Percentiles rank a stretch among this genome's conserved stretches.
These are phyloP conservation scores for Apostichopus japonicus DNA, from an alignment of 35 echinoderm and acorn worm species.

Conservation along the genomic window DNA sequence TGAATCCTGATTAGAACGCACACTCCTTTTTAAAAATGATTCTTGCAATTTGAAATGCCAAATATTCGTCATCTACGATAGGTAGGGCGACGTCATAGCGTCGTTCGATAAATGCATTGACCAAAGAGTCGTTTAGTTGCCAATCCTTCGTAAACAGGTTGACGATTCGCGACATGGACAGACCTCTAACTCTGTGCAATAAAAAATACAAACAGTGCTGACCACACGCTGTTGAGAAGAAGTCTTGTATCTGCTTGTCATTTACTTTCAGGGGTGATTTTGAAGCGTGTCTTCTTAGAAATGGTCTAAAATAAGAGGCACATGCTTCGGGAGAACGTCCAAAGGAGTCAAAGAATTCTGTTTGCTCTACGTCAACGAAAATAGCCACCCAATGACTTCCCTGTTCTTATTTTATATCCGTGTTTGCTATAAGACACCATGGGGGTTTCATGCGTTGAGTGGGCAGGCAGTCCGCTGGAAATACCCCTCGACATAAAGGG, in stretches of 20 bases:
- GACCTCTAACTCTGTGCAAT: constrained; percentile 18
- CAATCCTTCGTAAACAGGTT: not conserved
- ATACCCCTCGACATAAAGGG: too few species aligned
- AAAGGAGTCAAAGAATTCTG: too few species aligned
- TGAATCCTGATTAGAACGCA: too few species aligned
- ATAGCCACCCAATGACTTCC: too few species aligned
- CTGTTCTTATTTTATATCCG: too few species aligned
- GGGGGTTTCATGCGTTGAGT: too few species aligned
- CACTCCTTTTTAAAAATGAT: not conserved
- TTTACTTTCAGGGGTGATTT: not conserved
- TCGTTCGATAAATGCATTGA: constrained; percentile 25
- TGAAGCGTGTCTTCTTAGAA: constrained; percentile 27
- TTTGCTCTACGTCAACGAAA: too few species aligned
- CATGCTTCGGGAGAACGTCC: constrained; percentile 13
- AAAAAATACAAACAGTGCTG: constrained; percentile 26
- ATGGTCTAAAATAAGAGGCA: constrained; percentile 48
- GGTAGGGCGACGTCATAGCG: not conserved
- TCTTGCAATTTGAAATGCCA: not conserved
- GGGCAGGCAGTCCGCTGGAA: too few species aligned
- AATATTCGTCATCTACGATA: not conserved
- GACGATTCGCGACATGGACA: constrained; percentile 21
- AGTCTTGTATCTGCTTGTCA: constrained; percentile 19
- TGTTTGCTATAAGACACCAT: too few species aligned
- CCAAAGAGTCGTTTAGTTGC: not conserved
- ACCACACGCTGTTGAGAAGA: constrained; percentile 20